phyloP scores from a whole-genome alignment of 2,888 invertebrate genomes.

The Artemia sp. region DNA sequence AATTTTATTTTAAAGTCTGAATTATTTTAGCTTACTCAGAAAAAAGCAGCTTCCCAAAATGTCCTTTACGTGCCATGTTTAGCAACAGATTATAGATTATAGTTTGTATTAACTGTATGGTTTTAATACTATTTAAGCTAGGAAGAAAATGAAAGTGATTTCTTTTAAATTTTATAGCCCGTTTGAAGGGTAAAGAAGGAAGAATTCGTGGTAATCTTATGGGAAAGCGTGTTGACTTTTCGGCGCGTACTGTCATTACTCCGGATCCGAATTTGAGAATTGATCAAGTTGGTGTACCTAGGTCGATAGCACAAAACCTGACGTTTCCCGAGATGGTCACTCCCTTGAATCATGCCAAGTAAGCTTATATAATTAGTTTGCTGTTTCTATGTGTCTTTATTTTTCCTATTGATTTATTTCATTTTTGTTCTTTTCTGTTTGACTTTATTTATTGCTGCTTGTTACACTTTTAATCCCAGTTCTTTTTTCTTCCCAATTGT shows the following conservation, averaged over 20 bases:
- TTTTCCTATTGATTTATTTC: constrained; percentile 3
- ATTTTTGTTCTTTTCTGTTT: not conserved
- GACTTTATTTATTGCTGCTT: constrained; percentile 5
- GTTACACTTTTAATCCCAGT: not conserved
- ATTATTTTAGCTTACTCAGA: too few relatives aligned
- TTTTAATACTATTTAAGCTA: too few relatives aligned
- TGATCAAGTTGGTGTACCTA: constrained; percentile 92
- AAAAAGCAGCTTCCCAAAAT: too few relatives aligned
- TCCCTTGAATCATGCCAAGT: constrained; percentile 94
- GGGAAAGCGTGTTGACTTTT: constrained; percentile 99
- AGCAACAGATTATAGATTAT: too few relatives aligned
- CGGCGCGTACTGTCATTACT: constrained; percentile 94
- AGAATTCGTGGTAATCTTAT: constrained; percentile 96
- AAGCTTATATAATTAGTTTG: constrained; percentile 27
- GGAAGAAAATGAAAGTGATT: too few relatives aligned
- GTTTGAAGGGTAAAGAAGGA: constrained; percentile 90
- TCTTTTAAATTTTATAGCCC: not conserved
- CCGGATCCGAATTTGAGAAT: constrained; percentile 87
- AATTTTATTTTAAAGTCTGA: too few relatives aligned
- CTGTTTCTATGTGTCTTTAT: not conserved
- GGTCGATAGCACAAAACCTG: constrained; percentile 94
- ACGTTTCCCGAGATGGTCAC: constrained; percentile 99
- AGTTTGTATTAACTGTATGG: too few relatives aligned
- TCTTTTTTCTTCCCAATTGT: too few relatives aligned
- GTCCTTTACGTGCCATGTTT: too few relatives aligned